Evolutionary conservation across 35 echinoderm and acorn worm species (phyloP).

Genomic region (Eucidaris tribuloides): DNA sequence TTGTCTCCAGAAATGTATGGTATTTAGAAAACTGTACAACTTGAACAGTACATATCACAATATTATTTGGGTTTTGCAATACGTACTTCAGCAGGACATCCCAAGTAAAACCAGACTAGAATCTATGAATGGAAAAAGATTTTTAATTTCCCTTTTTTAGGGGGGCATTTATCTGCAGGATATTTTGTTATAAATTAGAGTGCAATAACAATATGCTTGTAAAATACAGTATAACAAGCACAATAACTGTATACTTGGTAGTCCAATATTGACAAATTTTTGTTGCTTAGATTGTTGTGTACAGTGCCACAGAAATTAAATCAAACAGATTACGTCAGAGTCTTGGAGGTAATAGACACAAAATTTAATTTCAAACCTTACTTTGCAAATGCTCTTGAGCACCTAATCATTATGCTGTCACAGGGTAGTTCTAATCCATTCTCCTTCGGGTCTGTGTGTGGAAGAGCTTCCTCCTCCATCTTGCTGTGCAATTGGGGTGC

Average conservation of each 20-base stretch:
- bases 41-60: background rate
- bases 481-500: background rate
- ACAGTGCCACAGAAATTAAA: background rate
- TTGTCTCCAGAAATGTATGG: background rate
- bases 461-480: no score
- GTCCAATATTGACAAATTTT: background rate
- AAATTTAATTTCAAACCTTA: background rate
- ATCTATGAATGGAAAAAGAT: no score
- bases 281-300: background rate
- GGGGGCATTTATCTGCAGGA: no score
- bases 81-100: no score
- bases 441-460: background rate
- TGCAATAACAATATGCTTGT: background rate
- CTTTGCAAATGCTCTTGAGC: slow-evolving; percentile 15
- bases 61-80: no score
- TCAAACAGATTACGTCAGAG: background rate
- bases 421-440: background rate
- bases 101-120: no score
- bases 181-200: no score
- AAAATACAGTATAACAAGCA: background rate
- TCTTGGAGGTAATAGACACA: background rate
- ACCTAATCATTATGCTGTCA: background rate
- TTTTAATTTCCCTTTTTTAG: no score
- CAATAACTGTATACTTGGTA: background rate
- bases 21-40: background rate